These are phyloP conservation scores for Lophotriccus pileatus DNA, from an alignment of 2,797 vertebrate species.

Conservation along the genomic window DNA sequence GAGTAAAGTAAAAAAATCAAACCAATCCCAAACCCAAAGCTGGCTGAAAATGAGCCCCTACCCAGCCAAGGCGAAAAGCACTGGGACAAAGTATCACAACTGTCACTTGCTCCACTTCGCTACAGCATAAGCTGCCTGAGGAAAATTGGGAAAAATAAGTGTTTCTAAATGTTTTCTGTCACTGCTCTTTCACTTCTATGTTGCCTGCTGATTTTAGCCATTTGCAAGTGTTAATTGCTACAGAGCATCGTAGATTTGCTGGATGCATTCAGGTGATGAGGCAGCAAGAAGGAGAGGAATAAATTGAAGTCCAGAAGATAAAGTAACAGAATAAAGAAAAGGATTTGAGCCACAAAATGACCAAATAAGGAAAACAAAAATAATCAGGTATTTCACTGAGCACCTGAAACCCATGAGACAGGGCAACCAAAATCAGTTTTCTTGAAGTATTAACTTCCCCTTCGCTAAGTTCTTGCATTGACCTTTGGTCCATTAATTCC, in stretches of 20 bases:
- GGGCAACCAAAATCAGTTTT: neutral
- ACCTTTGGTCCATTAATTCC: neutral
- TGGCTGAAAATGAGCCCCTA: neutral
- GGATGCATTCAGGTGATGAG: neutral
- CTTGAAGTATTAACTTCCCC: neutral
- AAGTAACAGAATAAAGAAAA: neutral
- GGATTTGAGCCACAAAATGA: neutral
- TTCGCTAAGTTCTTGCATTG: neutral
- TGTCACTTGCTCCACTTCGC: neutral
- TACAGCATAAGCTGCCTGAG: neutral
- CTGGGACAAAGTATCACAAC: neutral
- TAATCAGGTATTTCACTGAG: neutral
- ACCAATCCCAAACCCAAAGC: neutral
- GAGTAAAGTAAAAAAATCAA: neutral
- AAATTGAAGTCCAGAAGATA: neutral
- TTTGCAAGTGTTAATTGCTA: neutral
- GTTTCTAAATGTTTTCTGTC: neutral
- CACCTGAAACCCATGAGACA: neutral
- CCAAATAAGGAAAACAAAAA: neutral
- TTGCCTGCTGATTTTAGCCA: neutral
- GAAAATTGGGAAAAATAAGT: neutral
- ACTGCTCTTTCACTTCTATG: neutral
- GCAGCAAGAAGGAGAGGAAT: neutral
- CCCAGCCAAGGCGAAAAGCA: neutral
- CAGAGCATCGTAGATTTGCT: neutral